Base-by-base conservation (phyloP, 2,888 invertebrate genomes). In the Deroplatys truncata region DNA sequence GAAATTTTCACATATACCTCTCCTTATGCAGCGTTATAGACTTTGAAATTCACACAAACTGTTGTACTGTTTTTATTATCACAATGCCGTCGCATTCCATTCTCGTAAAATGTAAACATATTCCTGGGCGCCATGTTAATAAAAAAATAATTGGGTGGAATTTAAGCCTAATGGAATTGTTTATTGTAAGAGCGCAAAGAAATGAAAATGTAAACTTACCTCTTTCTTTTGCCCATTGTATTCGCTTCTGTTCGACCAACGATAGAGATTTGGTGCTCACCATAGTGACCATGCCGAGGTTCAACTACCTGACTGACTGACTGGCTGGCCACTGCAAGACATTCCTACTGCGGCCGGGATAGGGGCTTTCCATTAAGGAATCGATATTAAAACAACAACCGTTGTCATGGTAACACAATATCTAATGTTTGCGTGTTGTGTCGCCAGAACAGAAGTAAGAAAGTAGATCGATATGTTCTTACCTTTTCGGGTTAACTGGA, bases 221-320 rank as follows among this genome's bases (percentile, higher is more conserved):
- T 96, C 96, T 96, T 95, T 98, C 98, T 93, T 95, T 96, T 92
- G 98, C 98, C 98, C 98, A 98, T 95, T 98, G 98, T 92, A 97
- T 95, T 93, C 97, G 96, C 94, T 98, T 98, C 94, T 97, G 96
- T 94, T 98, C 98, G 92, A 98, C 95, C 93, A 98, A 94, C 91
- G 97, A 96, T 91, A 93, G 16, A 43, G 88, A 90, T 88, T 91
- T 89, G 15, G 87, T 91, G 92, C 91, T 89, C 35, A 85, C 89
- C 20, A 82, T 89, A 16, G 89, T 88, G 72, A 84, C 88, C 90
- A 90, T 90, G 43, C 7, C 31, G 82, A 83, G 84, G 82, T 87
- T 82, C 82, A 87, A 35, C 82, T 87, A 82, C 87, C 87, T 49
- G 16, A 56, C 16, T 25, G 16, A 56, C 16, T 25, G 85, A 2